Conservation (phyloP, 2,797 vertebrate species). For the Dallia pectoralis region DNA sequence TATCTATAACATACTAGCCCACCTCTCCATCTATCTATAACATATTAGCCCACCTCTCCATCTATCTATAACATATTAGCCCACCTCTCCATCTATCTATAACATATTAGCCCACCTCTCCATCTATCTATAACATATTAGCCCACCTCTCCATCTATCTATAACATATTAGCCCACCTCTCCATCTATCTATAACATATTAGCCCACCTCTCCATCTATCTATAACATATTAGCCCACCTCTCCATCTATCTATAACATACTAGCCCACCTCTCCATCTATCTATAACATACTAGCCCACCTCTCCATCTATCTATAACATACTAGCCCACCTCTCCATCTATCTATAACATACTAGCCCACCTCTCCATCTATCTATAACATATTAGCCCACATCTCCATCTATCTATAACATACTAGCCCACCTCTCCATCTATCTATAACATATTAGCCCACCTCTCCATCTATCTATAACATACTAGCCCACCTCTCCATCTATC, state of each 20-base stretch:
- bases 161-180: too few species aligned
- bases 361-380: neutral
- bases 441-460: conserved; percentile 22
- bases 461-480: too few species aligned
- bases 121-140: conserved; percentile 28
- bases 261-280: conserved; percentile 13
- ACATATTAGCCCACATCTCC: conserved; percentile 25
- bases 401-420: too few species aligned
- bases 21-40: too few species aligned
- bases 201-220: conserved; percentile 4
- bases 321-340: conserved; percentile 24
- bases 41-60: too few species aligned
- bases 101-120: too few species aligned
- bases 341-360: too few species aligned
- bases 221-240: too few species aligned
- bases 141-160: neutral
- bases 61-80: conserved; percentile 25
- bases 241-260: conserved; percentile 14
- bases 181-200: conserved; percentile 20
- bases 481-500: neutral
- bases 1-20: conserved; percentile 25
- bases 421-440: neutral
- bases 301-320: neutral
- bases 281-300: too few species aligned
- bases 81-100: too few species aligned